Base-by-base conservation (phyloP, 2,888 invertebrate genomes). In the Anodontia alba region DNA sequence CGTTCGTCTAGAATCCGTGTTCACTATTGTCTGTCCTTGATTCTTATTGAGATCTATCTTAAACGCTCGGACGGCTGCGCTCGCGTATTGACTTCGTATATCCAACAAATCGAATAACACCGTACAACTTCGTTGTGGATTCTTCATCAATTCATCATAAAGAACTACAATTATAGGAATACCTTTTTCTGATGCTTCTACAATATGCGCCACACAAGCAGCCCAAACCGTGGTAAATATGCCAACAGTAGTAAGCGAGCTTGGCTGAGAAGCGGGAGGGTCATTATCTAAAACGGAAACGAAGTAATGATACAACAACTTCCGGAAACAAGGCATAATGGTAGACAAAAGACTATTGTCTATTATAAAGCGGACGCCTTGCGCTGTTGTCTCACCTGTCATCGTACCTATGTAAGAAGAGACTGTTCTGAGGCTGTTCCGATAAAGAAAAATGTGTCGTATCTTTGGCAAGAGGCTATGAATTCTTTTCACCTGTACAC, bases 81-180 rank as follows among this genome's bases (percentile, higher is more conserved):
- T 80, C 3, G 91, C 85, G 74, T 91, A 88, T 73, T 92, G 90
- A n/a, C 87, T 71, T 20, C 90, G 85, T 23, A 92, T 90, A 69
- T 90, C 89, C 51, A 92, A 75, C 17, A 85, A 75, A 66, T 90
- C 89, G 67, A 92, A 91, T 43, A 92, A 81, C 20, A 89, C 86
- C 15, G 86, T 83, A 62, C 90, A 88, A 10, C 88, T 89, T 20
- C 88, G 78, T n/a, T 87, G 82, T 0, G 92, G 91, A 74, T 88
- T 89, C 71, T 90, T 90, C 89, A 92, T 91, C 76, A 92, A 76
- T 70, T 92, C 92, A 75, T 92, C 92, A 72, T 90, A 91, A n/a
- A 91, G 83, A n/a, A 92, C 81, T 8, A 91, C 83, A 10, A 91
- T 86, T 15, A 92, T 73, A 10, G 89, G 90, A 23, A 91, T 87